phyloP scores from a whole-genome alignment of 2,113 vertebrate species.

The Labeo rohita region DNA sequence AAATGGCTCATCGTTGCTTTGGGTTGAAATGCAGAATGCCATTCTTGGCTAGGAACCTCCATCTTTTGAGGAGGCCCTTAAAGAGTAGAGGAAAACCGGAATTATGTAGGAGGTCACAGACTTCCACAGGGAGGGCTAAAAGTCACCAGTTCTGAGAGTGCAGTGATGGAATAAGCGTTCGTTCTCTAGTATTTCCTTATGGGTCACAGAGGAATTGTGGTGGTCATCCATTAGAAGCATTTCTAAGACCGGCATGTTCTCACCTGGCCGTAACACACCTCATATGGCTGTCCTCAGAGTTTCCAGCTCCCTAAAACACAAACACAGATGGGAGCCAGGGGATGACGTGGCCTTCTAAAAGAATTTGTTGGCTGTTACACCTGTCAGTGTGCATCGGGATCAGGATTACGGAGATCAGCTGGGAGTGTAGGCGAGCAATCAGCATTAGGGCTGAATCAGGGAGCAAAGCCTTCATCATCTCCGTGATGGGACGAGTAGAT shows the following conservation, averaged over 20 bases:
- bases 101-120: not conserved
- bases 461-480: slow-evolving; percentile 37
- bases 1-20: slow-evolving; percentile 1
- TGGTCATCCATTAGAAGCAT: slow-evolving; percentile 15
- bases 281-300: not conserved
- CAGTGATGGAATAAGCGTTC: not conserved
- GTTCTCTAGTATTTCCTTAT: slow-evolving; percentile 19
- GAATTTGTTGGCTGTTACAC: slow-evolving; percentile 49
- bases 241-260: slow-evolving; percentile 36
- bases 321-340: slow-evolving; percentile 4
- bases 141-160: not conserved
- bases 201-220: slow-evolving; percentile 4
- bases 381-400: slow-evolving; percentile 47
- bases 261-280: not conserved
- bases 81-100: not conserved
- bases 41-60: not conserved
- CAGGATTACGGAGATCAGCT: slow-evolving; percentile 44
- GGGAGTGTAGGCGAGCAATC: slow-evolving; percentile 33
- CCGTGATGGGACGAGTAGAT: slow-evolving; percentile 29
- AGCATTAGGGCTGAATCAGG: slow-evolving; percentile 47
- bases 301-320: slow-evolving; percentile 16
- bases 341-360: slow-evolving; percentile 39
- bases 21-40: not conserved
- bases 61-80: not conserved
- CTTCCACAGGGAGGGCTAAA: not conserved